Percentiles rank a stretch among this genome's conserved stretches.
Conservation (phyloP, 2,888 invertebrate species). For the Tachina grossa region DNA sequence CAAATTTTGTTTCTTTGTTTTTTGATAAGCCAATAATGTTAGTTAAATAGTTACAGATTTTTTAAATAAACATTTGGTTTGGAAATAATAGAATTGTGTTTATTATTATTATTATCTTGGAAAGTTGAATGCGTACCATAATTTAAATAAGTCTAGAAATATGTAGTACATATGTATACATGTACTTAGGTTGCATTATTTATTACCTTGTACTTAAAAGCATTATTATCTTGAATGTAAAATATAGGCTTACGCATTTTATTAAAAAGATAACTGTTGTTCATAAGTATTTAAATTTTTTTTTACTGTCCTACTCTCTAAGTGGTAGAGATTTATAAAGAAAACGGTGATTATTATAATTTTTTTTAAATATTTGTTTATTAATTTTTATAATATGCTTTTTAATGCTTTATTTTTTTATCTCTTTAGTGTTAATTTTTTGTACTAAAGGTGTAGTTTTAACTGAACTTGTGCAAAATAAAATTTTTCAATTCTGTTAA, state of each 20-base stretch:
- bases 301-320: too few relatives aligned
- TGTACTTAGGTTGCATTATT: neutral
- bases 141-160: neutral
- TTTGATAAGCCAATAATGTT: constrained; percentile 28
- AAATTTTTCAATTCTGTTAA: too few relatives aligned
- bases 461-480: too few relatives aligned
- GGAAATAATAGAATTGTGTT: constrained; percentile 6
- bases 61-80: constrained; percentile 24
- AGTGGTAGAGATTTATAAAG: too few relatives aligned
- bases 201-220: constrained; percentile 7
- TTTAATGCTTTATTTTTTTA: too few relatives aligned
- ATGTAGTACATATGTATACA: neutral
- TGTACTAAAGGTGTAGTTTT: too few relatives aligned
- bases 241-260: neutral
- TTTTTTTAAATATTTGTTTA: too few relatives aligned
- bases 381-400: too few relatives aligned
- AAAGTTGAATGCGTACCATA: neutral
- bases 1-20: constrained; percentile 22
- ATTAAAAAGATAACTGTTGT: neutral
- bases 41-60: constrained; percentile 6
- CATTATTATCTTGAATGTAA: constrained; percentile 19
- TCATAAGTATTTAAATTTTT: neutral
- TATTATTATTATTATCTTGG: constrained; percentile 6
- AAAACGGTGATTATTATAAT: too few relatives aligned
- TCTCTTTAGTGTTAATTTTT: too few relatives aligned